Evolutionary conservation across 1,140 invertebrate species (phyloP), one percentile per base, ranked within the genome.

Genomic region (Epicauta chinensis): DNA sequence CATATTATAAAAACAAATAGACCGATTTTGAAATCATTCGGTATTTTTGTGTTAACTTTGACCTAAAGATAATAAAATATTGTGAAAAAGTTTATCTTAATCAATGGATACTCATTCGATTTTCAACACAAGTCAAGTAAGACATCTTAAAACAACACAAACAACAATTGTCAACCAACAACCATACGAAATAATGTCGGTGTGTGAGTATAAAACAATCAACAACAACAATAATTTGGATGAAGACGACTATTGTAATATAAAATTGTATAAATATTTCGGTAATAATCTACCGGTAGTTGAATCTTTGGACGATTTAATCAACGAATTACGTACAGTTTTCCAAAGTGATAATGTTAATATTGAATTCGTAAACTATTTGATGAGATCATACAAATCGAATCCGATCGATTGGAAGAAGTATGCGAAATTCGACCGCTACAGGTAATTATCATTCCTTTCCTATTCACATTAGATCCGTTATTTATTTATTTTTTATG

Each of bases 371-470:
- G 91, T 98, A 2, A 79, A 87, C 59, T 78, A 84, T 38, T 64
- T 97, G 13, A 91, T 98, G 85, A 66, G 77, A 0, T 76, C 81
- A 0, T 98, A 98, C 72, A 89, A 87, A 67, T 93, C 88, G 15
- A 91, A 95, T 64, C 82, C 84, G 0, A 75, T 77, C 6, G 93
- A 98, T 39, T 98, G 95, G 95, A 88, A 81, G 64, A 91, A 93
- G 68, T 98, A 82, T 65, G 93, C 93, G 10, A 96, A 96, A 69
- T 98, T 93, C 67, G 93, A 98, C 71, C 80, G 87, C 66, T 88
- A 88, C 70, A 89, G 89, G 91, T 93, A 75, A 80, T 70, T 9
- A 34, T 23, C 23, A 23, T 23, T 23, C n/a, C n/a, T n/a, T n/a
- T n/a, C n/a, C n/a, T n/a, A n/a, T n/a, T n/a, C n/a, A n/a, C n/a